Evolutionary conservation across 2,113 vertebrate genomes (phyloP).

Genomic region (Gadus macrocephalus): DNA sequence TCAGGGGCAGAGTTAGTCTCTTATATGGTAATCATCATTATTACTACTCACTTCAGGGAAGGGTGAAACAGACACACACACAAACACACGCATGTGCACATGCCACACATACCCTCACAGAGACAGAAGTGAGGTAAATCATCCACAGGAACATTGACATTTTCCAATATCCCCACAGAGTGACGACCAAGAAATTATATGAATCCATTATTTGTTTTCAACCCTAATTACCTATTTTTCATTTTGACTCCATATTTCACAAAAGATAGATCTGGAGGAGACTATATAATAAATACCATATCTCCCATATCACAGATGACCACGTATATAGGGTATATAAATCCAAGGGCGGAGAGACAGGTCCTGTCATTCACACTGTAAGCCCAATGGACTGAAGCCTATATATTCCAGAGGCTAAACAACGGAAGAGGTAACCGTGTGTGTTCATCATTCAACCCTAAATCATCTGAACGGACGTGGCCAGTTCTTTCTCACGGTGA

Average conservation of each 20-base stretch:
- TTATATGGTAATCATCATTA: slow-evolving; percentile 41
- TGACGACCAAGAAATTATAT: slow-evolving; percentile 7
- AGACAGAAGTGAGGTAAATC: slow-evolving; percentile 21
- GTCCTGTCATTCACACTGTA: not conserved
- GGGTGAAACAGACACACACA: slow-evolving; percentile 8
- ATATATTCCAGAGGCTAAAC: not conserved
- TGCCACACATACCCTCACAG: slow-evolving; percentile 5
- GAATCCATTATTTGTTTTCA: slow-evolving; percentile 38
- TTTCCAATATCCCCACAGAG: slow-evolving; percentile 38
- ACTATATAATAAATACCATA: slow-evolving; percentile 11
- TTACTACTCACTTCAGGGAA: slow-evolving; percentile 38
- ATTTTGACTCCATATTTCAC: not conserved
- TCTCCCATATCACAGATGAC: slow-evolving; percentile 1
- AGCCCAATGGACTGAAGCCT: too few relatives aligned
- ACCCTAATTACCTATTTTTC: slow-evolving; percentile 20
- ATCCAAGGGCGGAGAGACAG: not conserved
- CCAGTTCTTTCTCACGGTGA: too few relatives aligned
- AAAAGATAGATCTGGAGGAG: slow-evolving; percentile 15
- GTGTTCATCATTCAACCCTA: too few relatives aligned
- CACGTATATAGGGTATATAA: not conserved
- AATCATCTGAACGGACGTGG: not conserved
- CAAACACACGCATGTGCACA: too few relatives aligned
- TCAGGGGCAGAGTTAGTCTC: slow-evolving; percentile 29
- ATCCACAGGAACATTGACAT: slow-evolving; percentile 33
- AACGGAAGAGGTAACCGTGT: too few relatives aligned